These are phyloP conservation scores for Ceyx cyanopectus DNA, from an alignment of 2,113 vertebrate species.

Conservation along the genomic window DNA sequence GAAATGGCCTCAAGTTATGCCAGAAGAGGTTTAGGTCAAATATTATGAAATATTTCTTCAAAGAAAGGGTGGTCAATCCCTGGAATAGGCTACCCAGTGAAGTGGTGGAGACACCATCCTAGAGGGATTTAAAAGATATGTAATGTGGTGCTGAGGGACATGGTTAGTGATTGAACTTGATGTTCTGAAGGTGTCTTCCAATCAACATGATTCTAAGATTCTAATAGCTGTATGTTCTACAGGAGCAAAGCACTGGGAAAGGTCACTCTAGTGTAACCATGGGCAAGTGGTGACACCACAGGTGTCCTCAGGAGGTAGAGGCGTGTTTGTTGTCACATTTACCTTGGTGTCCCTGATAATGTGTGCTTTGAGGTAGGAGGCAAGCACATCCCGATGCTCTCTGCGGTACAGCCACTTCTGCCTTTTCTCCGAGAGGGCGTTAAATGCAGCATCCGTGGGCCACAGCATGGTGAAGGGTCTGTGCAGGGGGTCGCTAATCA, in stretches of 20 bases:
- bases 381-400: constrained; percentile 84
- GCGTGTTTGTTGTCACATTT: neutral
- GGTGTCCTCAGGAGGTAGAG: neutral
- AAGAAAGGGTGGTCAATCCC: neutral
- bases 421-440: constrained; percentile 76
- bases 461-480: constrained; percentile 92
- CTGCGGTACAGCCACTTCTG: constrained; percentile 87
- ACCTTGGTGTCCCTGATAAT: constrained; percentile 85
- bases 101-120: neutral
- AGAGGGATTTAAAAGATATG: neutral
- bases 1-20: neutral
- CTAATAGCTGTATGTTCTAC: neutral
- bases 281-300: neutral
- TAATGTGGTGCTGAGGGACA: neutral
- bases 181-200: neutral
- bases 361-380: constrained; percentile 87
- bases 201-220: neutral
- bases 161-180: neutral
- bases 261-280: neutral
- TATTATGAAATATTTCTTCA: neutral
- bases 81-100: neutral
- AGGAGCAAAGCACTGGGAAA: neutral
- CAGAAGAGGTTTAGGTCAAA: neutral
- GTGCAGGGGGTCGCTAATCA: constrained; percentile 76
- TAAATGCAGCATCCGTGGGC: constrained; percentile 87